Conservation (phyloP, 2,888 invertebrate species). For the Gari tellinella region DNA sequence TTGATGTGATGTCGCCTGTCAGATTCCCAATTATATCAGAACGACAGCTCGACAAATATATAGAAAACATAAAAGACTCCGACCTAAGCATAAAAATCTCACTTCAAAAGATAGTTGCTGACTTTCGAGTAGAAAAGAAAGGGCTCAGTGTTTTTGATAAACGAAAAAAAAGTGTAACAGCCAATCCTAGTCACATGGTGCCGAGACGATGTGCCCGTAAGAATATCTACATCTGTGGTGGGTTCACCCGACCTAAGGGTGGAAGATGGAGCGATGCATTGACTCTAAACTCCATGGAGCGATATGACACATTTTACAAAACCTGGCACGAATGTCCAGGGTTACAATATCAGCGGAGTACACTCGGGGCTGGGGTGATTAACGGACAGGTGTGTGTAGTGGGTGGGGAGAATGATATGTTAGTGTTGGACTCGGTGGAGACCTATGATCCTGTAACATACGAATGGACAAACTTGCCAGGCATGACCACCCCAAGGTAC, state of each 20-base stretch:
- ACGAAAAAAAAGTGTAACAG: conserved; percentile 19
- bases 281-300: conserved; percentile 92
- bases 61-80: conserved; percentile 91
- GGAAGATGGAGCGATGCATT: conserved; percentile 89
- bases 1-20: conserved; percentile 93
- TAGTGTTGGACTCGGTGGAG: conserved; percentile 88
- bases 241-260: conserved; percentile 93
- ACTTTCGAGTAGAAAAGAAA: conserved; percentile 65
- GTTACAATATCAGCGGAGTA: conserved; percentile 93
- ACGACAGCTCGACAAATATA: conserved; percentile 87
- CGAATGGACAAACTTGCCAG: conserved; percentile 87
- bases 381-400: conserved; percentile 95
- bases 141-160: conserved; percentile 33
- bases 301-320: conserved; percentile 86
- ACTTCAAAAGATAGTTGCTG: conserved; percentile 86
- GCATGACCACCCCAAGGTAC: conserved; percentile 84
- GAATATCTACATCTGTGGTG: conserved; percentile 94
- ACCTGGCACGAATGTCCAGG: conserved; percentile 85
- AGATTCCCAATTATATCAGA: conserved; percentile 92
- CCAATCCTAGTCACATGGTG: conserved; percentile 82
- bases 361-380: conserved; percentile 93
- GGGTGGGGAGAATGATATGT: conserved; percentile 94
- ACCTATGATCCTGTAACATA: conserved; percentile 79
- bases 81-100: conserved; percentile 92
- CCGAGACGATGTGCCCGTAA: conserved; percentile 94